Evolutionary conservation across 92 coral and sea anemone species (phyloP).

Genomic region (Heliopora coerulea): DNA sequence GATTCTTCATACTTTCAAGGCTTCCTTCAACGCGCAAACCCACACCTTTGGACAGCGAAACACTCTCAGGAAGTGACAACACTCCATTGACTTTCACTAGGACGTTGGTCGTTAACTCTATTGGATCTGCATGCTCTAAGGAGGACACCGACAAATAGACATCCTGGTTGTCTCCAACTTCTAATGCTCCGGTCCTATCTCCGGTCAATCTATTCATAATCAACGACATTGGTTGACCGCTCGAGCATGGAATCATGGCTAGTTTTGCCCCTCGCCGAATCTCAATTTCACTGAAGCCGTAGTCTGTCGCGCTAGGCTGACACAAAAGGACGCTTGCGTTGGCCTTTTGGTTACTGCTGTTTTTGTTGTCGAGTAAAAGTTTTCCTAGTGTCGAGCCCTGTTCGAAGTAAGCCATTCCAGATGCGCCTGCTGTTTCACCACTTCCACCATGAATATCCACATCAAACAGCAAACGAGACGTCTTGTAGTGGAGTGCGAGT

Average conservation of each 20-base stretch:
- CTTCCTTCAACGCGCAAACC: conserved; percentile 68
- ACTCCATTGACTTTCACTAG: conserved; percentile 65
- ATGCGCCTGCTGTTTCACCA: conserved; percentile 73
- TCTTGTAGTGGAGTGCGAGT: conserved; percentile 70
- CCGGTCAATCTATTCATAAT: conserved; percentile 58
- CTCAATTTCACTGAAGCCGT: conserved; percentile 66
- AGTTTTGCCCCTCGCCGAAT: conserved; percentile 60
- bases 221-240: conserved; percentile 77
- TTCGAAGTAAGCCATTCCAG: conserved; percentile 70
- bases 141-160: conserved; percentile 53
- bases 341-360: conserved; percentile 41
- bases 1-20: conserved; percentile 71
- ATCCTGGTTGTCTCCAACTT: conserved; percentile 66
- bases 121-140: conserved; percentile 55
- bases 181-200: conserved; percentile 67
- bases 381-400: conserved; percentile 39
- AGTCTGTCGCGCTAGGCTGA: conserved; percentile 69
- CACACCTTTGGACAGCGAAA: conserved; percentile 53
- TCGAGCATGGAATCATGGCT: conserved; percentile 68
- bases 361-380: conserved; percentile 60
- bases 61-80: conserved; percentile 58
- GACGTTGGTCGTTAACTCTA: conserved; percentile 59
- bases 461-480: conserved; percentile 55
- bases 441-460: conserved; percentile 68
- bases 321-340: conserved; percentile 67